Conservation (phyloP, 2,888 invertebrate genomes). For the Hyalella azteca region DNA sequence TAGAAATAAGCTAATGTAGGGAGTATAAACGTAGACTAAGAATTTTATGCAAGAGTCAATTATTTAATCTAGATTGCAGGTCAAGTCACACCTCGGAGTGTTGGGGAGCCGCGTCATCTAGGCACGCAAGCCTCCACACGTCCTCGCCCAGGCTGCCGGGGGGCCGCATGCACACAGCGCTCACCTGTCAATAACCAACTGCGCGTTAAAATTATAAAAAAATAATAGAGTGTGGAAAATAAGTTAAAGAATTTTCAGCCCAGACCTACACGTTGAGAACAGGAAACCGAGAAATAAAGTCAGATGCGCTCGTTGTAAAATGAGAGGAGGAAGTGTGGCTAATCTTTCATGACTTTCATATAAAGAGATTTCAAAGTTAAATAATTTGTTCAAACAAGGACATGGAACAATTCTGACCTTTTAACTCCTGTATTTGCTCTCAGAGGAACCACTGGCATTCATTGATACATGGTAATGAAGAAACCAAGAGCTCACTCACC, state of each 20-base stretch:
- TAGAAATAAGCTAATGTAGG: not conserved
- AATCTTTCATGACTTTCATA: no score
- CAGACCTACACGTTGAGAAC: no score
- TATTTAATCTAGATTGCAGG: not conserved
- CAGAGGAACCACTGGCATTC: no score
- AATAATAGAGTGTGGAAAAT: no score
- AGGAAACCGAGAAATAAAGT: no score
- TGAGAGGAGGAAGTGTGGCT: no score
- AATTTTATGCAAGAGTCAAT: not conserved
- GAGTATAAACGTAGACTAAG: not conserved
- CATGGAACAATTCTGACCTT: no score
- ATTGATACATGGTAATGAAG: not conserved
- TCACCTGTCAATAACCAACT: not conserved
- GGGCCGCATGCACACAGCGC: not conserved
- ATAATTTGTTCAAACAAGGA: no score
- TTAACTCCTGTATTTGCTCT: no score
- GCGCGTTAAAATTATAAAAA: not conserved
- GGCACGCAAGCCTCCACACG: not conserved
- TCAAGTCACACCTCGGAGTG: not conserved
- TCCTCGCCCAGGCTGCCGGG: not conserved
- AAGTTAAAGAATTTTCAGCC: no score
- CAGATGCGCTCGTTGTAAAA: no score
- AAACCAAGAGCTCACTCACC: not conserved
- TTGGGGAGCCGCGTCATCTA: not conserved
- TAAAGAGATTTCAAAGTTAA: no score